Conservation (phyloP, 1,140 invertebrate genomes). For the Spodoptera frugiperda region DNA sequence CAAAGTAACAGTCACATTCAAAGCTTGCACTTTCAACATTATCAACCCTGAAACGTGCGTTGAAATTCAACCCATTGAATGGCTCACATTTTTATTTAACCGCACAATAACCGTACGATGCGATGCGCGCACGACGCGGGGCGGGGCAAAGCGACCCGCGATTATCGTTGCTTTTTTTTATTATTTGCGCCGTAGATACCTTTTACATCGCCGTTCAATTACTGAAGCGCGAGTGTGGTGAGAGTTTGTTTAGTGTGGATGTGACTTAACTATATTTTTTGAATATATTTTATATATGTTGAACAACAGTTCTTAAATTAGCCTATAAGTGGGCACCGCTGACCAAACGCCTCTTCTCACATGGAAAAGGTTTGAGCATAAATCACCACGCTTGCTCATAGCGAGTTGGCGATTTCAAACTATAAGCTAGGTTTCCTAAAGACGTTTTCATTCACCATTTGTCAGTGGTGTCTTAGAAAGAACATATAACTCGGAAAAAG, state of each 20-base stretch:
- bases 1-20: neutral
- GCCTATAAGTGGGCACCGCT: too few relatives aligned
- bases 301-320: too few relatives aligned
- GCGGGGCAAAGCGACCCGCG: conserved; percentile 73
- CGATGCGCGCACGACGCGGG: conserved; percentile 57
- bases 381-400: too few relatives aligned
- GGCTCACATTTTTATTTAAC: conserved; percentile 73
- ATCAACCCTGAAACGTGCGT: conserved; percentile 52
- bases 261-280: conserved; percentile 35
- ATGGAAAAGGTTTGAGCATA: too few relatives aligned
- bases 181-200: conserved; percentile 80
- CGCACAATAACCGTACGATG: conserved; percentile 71
- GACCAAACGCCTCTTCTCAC: too few relatives aligned
- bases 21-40: conserved; percentile 25
- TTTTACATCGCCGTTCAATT: conserved; percentile 85
- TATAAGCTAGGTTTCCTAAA: too few relatives aligned
- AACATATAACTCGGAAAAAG: too few relatives aligned
- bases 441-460: too few relatives aligned
- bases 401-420: too few relatives aligned
- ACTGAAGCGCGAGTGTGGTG: conserved; percentile 69
- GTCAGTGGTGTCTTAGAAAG: too few relatives aligned
- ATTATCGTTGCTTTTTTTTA: conserved; percentile 76
- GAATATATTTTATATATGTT: too few relatives aligned
- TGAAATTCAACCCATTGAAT: conserved; percentile 75
- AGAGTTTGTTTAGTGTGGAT: conserved; percentile 57